Conservation (phyloP, 2,797 vertebrate species). For the Discoglossus pictus region DNA sequence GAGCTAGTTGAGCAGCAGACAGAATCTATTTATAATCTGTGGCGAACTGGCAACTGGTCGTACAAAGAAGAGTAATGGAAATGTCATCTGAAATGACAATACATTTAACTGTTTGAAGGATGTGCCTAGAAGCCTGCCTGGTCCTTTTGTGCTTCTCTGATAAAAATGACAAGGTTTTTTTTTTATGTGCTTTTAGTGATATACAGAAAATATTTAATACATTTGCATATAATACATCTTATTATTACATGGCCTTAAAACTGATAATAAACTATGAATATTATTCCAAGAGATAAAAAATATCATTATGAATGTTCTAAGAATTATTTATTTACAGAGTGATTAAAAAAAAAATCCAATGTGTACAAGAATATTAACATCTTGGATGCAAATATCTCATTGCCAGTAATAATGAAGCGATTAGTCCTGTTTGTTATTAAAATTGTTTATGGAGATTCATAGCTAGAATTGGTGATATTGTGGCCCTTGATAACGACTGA, state of each 20-base stretch:
- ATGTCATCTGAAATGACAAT: conserved; percentile 50
- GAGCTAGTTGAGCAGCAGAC: conserved; percentile 49
- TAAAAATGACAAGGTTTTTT: conserved; percentile 34
- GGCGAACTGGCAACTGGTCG: conserved; percentile 46
- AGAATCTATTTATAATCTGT: conserved; percentile 51
- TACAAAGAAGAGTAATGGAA: conserved; percentile 47
- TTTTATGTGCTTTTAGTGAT: conserved; percentile 13
- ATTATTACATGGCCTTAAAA: conserved; percentile 3
- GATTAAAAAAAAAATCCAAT: too few relatives aligned
- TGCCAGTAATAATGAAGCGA: too few relatives aligned
- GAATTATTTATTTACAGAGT: too few relatives aligned
- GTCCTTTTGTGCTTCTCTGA: conserved; percentile 29
- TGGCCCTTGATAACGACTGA: too few relatives aligned
- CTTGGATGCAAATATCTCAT: too few relatives aligned
- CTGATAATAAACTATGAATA: too few relatives aligned
- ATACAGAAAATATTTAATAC: conserved; percentile 4
- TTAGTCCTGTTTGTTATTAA: too few relatives aligned
- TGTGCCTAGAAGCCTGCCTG: conserved; percentile 29
- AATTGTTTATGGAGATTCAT: too few relatives aligned
- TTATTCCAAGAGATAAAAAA: too few relatives aligned
- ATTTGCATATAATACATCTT: conserved; percentile 36
- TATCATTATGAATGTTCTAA: too few relatives aligned
- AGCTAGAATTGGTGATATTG: too few relatives aligned
- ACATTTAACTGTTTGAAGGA: conserved; percentile 53
- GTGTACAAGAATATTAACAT: too few relatives aligned